phyloP scores from a whole-genome alignment of 1,140 invertebrate species.

The Heterodera carotae region DNA sequence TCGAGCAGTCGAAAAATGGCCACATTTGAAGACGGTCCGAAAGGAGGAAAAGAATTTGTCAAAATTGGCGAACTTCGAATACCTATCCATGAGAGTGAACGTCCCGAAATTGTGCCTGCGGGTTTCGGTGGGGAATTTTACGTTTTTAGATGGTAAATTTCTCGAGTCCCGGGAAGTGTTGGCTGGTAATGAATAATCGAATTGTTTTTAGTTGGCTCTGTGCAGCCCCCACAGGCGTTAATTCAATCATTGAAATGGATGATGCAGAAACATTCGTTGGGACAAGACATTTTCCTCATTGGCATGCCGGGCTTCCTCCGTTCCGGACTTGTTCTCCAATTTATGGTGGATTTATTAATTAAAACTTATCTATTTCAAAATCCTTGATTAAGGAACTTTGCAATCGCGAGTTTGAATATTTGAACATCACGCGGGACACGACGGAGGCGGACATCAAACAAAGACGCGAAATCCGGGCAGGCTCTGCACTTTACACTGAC shows the following conservation, averaged over 20 bases:
- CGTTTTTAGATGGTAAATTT: constrained; percentile 32
- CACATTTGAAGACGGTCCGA: neutral
- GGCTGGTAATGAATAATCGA: too few relatives aligned
- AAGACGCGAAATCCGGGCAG: constrained; percentile 82
- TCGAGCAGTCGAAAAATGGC: neutral
- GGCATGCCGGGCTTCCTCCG: constrained; percentile 82
- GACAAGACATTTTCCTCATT: constrained; percentile 92
- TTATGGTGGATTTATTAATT: constrained; percentile 65
- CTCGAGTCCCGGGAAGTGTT: too few relatives aligned
- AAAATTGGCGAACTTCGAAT: constrained; percentile 78
- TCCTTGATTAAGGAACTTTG: constrained; percentile 77
- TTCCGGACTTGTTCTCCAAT: constrained; percentile 80
- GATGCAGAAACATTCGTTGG: constrained; percentile 73
- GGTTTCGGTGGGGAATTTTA: constrained; percentile 76
- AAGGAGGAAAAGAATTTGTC: constrained; percentile 65
- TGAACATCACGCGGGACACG: constrained; percentile 88
- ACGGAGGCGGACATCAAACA: constrained; percentile 96
- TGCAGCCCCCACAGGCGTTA: constrained; percentile 29
- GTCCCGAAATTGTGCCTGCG: constrained; percentile 79
- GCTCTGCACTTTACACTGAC: constrained; percentile 87
- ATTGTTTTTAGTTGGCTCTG: constrained; percentile 28
- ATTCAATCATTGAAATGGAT: constrained; percentile 57
- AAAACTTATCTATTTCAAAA: constrained; percentile 34
- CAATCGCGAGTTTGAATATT: constrained; percentile 85
- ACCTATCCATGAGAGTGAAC: constrained; percentile 71